Conservation (phyloP, 2,888 invertebrate genomes). For the Synergus japonicus region DNA sequence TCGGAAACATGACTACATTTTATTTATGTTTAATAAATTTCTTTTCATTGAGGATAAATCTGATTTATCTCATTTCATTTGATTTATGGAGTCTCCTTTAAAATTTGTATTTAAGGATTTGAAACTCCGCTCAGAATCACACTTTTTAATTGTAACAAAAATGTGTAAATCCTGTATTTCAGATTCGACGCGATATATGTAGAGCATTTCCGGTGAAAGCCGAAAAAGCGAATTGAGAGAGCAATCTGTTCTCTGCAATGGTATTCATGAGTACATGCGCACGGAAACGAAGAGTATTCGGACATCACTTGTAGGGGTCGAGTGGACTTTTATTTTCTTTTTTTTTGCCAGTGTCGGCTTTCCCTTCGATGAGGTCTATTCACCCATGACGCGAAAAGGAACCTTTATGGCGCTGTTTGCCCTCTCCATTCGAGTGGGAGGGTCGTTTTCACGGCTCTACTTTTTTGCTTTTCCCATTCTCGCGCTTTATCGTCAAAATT, state of each 20-base stretch:
- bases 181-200: neutral
- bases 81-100: no score
- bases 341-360: constrained; percentile 57
- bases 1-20: neutral
- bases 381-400: constrained; percentile 60
- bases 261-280: constrained; percentile 53
- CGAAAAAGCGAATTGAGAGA: constrained; percentile 35
- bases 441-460: constrained; percentile 61
- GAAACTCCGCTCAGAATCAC: neutral
- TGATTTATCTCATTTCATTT: no score
- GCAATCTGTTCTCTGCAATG: constrained; percentile 39
- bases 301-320: constrained; percentile 67
- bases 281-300: constrained; percentile 51
- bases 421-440: constrained; percentile 66
- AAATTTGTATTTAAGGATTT: neutral
- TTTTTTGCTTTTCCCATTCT: constrained; percentile 58
- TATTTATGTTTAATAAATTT: neutral
- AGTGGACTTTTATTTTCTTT: constrained; percentile 68
- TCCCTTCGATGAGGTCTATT: constrained; percentile 63
- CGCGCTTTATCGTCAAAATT: constrained; percentile 58
- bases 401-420: constrained; percentile 72
- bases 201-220: constrained; percentile 25
- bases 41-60: no score
- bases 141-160: neutral
- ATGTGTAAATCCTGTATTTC: neutral